Base-by-base conservation (phyloP, 2,888 invertebrate genomes). In the Achlya flavicornis region DNA sequence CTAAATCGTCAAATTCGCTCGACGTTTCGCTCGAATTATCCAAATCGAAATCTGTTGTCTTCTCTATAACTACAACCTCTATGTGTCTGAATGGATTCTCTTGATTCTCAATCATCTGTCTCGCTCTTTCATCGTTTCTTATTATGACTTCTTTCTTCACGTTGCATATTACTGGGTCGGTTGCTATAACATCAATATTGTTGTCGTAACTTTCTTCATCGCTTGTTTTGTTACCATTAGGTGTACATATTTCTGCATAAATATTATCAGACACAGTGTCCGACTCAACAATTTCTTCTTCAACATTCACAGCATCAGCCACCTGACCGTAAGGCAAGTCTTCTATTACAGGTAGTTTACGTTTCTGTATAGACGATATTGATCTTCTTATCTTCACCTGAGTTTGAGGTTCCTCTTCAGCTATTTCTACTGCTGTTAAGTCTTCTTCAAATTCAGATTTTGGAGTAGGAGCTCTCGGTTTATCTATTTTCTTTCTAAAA, bases 261-360 rank as follows among this genome's bases (percentile, higher is more conserved):
- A 96, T 96, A 75, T 96, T 96, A 77, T 96, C 96, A 43, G 91
- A 92, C 69, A 88, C 88, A 4, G 89, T 81, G 68, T 93, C 93
- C 0, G 90, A 89, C 69, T 92, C 91, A 46, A 86, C 74, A 63
- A 83, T 89, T 78, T 95, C 94, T 72, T 90, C 90, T 74, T 90
- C 91, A 5, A 88, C 77, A 60, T 88, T 82, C 7, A 96, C 93
- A 11, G 96, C 96, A 71, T 96, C 96, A 8, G 95, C 95, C 6
- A 96, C 96, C 87, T 96, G 95, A 11, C 96, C 96, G 70, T 96
- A 96, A 3, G 96, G 96, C 41, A 96, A 84, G 81, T 96, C 96
- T 84, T 96, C 96, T 62, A 95, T 94, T 5, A 94, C 93, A 7
- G 94, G 94, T 33, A 94, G 81, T 70, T 94, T 94, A 57, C 94